Evolutionary conservation across 2,888 invertebrate genomes (phyloP).

Genomic region (Harpalus rubripes): DNA sequence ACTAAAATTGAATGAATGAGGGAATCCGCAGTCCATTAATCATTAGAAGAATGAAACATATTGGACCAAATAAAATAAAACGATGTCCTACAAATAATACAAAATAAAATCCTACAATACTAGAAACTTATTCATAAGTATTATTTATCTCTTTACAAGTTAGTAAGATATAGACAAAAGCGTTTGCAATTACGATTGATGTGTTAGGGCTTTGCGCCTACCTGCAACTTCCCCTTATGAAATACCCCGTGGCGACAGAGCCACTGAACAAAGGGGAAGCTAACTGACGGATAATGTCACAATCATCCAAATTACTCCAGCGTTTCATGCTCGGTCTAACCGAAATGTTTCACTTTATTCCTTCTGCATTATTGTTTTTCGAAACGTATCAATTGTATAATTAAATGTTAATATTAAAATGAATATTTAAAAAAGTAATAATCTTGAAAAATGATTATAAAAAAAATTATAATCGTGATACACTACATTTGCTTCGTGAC

Average conservation of each 20-base stretch:
- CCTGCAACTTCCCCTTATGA: background rate
- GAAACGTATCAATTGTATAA: background rate
- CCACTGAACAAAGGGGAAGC: slow-evolving; percentile 35
- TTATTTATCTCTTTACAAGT: too few relatives aligned
- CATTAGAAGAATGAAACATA: too few relatives aligned
- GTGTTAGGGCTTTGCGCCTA: background rate
- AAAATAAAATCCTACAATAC: too few relatives aligned
- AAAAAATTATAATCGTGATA: too few relatives aligned
- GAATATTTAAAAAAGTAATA: background rate
- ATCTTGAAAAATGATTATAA: too few relatives aligned
- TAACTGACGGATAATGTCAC: slow-evolving; percentile 40
- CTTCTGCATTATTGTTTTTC: background rate
- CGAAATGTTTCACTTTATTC: background rate
- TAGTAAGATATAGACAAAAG: background rate
- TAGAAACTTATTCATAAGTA: too few relatives aligned
- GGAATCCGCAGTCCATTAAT: too few relatives aligned
- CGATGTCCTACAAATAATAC: too few relatives aligned
- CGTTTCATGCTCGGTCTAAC: slow-evolving; percentile 27
- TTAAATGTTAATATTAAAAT: background rate
- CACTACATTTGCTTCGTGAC: too few relatives aligned
- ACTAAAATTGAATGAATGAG: too few relatives aligned
- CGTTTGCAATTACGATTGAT: background rate
- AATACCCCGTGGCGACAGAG: slow-evolving; percentile 6
- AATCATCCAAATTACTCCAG: slow-evolving; percentile 37
- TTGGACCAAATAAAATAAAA: too few relatives aligned